phyloP scores from a whole-genome alignment of 2,888 invertebrate genomes.

The Thecocarcelia acutangulata region DNA sequence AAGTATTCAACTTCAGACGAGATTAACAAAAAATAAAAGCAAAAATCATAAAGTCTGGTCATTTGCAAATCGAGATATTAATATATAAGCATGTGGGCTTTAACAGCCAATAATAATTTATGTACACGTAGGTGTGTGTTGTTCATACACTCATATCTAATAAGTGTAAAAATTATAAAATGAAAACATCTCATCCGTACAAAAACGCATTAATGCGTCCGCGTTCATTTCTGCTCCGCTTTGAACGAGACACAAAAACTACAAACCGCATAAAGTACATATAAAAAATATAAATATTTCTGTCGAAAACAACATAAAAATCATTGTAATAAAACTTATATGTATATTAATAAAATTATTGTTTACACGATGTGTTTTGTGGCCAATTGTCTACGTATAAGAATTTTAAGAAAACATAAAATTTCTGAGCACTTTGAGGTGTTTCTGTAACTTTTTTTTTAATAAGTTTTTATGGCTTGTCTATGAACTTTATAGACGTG shows the following conservation, averaged over 20 bases:
- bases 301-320: slow-evolving; percentile 12
- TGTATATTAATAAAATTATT: slow-evolving; percentile 43
- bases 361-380: slow-evolving; percentile 26
- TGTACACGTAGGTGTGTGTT: slow-evolving; percentile 6
- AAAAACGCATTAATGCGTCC: slow-evolving; percentile 49
- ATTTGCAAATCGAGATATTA: no score
- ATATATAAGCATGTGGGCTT: neutral
- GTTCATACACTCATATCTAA: neutral
- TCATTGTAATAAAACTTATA: slow-evolving; percentile 32
- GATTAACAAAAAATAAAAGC: no score
- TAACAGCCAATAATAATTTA: slow-evolving; percentile 28
- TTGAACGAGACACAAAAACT: slow-evolving; percentile 36
- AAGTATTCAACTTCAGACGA: no score
- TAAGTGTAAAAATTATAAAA: slow-evolving; percentile 34
- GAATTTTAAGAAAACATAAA: slow-evolving; percentile 38
- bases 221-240: slow-evolving; percentile 4
- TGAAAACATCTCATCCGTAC: slow-evolving; percentile 29
- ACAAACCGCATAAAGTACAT: neutral
- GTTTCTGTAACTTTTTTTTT: slow-evolving; percentile 10
- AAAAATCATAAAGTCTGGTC: no score
- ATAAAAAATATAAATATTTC: neutral
- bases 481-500: slow-evolving; percentile 51
- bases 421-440: slow-evolving; percentile 9
- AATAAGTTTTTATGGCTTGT: slow-evolving; percentile 30
- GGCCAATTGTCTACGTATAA: slow-evolving; percentile 25